These are phyloP conservation scores for Shinisaurus crocodilurus DNA, from an alignment of 2,113 vertebrate genomes.

Conservation along the genomic window DNA sequence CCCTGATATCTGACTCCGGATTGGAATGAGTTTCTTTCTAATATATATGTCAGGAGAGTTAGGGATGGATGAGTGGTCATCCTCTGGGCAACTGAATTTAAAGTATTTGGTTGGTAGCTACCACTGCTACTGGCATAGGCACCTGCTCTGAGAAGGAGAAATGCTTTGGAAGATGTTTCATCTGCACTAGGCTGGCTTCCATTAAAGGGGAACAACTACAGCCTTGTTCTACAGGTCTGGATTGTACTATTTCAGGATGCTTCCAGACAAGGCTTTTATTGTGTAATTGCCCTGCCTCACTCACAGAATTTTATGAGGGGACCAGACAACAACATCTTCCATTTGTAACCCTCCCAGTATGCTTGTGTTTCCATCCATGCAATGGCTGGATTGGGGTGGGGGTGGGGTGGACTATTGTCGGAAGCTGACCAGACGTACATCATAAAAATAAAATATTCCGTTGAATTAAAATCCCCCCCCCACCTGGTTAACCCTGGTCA, in stretches of 20 bases:
- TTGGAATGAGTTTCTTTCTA: background rate
- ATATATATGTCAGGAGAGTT: background rate
- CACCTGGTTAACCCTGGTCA: background rate
- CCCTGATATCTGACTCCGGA: background rate
- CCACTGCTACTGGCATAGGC: conserved; percentile 17
- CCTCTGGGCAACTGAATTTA: conserved; percentile 31
- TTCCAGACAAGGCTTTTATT: too few species aligned
- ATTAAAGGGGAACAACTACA: background rate
- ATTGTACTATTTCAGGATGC: background rate
- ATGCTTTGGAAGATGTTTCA: background rate
- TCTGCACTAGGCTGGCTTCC: background rate
- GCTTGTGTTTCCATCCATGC: too few species aligned
- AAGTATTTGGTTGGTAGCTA: background rate
- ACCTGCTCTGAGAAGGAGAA: background rate
- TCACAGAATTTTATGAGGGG: background rate
- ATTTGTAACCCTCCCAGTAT: background rate
- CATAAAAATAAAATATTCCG: background rate
- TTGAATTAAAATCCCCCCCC: background rate
- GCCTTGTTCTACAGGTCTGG: background rate
- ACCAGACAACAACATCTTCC: background rate
- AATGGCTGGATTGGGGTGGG: background rate
- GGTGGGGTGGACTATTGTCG: background rate
- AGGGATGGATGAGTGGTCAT: background rate
- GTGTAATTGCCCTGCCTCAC: background rate
- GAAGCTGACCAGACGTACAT: background rate